Conservation (phyloP, 2,113 vertebrate genomes). For the Eurypyga helias region DNA sequence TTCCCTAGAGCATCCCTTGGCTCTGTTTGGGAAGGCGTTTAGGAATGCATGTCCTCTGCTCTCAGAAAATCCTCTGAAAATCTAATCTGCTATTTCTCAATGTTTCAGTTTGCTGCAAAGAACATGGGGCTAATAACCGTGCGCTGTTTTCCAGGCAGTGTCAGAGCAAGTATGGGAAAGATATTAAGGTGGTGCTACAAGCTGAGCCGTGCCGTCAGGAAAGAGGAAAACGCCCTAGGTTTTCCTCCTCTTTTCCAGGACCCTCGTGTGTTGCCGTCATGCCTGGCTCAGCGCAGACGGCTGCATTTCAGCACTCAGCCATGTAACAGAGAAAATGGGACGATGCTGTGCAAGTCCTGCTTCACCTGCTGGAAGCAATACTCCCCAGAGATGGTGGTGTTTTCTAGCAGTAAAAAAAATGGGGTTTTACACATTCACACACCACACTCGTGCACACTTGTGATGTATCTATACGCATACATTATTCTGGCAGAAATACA, state of each 20-base stretch:
- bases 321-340: not conserved
- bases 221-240: not conserved
- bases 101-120: not conserved
- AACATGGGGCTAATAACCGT: not conserved
- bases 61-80: not conserved
- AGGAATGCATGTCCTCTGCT: not conserved
- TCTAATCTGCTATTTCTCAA: not conserved
- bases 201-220: not conserved
- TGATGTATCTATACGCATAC: fast-evolving
- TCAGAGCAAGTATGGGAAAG: not conserved
- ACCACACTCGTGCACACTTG: no score
- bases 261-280: not conserved
- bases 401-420: not conserved
- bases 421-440: not conserved
- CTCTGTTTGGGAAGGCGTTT: fast-evolving
- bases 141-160: not conserved
- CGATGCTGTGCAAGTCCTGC: not conserved
- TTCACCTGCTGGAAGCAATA: not conserved
- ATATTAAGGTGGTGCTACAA: not conserved
- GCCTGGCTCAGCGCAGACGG: fast-evolving
- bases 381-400: not conserved
- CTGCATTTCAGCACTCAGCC: not conserved
- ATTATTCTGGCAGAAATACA: not conserved
- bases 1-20: not conserved
- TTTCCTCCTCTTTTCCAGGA: not conserved